phyloP scores from a whole-genome alignment of 2,113 vertebrate species.

The Datnioides undecimradiatus region DNA sequence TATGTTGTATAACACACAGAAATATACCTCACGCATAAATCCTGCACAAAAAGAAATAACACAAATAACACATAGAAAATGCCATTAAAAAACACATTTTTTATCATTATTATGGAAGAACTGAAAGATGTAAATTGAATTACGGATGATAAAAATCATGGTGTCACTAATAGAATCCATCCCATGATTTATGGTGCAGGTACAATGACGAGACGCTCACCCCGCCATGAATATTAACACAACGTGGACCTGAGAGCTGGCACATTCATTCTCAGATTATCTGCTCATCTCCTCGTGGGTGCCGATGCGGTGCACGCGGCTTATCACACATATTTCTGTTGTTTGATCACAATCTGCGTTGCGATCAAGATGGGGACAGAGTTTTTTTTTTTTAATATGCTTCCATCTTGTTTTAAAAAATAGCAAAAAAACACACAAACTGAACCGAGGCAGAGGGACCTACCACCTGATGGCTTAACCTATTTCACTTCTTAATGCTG shows the following conservation, averaged over 20 bases:
- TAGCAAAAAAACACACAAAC: neutral
- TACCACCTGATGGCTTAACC: neutral
- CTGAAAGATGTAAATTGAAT: neutral
- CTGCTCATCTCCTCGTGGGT: neutral
- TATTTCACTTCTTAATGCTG: neutral
- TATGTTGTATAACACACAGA: neutral
- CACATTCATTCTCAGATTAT: neutral
- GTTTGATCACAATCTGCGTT: conserved; percentile 19
- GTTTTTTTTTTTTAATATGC: neutral
- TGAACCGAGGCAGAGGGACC: neutral
- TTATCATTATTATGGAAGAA: no score
- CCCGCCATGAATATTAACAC: neutral
- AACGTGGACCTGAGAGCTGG: neutral
- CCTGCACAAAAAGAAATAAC: neutral
- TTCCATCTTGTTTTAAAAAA: neutral
- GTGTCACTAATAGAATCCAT: neutral
- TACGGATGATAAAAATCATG: neutral
- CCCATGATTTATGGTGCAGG: neutral
- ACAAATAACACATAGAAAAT: neutral
- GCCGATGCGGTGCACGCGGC: neutral
- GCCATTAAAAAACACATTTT: no score
- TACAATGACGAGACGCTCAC: neutral
- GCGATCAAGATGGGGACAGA: neutral
- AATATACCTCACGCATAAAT: neutral
- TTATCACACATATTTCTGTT: neutral